Evolutionary conservation across 2,113 vertebrate species (phyloP).

Genomic region (Archocentrus centrarchus): DNA sequence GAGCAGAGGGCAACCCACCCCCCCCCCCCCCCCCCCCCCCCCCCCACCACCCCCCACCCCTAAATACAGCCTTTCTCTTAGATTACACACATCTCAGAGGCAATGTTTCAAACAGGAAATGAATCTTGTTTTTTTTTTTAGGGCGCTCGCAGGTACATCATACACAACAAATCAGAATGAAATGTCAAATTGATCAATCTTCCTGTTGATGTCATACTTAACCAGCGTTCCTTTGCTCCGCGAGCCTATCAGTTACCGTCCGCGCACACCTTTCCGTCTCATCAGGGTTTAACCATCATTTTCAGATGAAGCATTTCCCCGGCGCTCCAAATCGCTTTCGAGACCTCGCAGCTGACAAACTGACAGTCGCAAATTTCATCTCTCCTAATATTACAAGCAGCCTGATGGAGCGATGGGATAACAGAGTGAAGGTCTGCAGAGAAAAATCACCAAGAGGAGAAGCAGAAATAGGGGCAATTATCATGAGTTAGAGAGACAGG

Average conservation of each 20-base stretch:
- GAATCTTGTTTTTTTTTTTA: not conserved
- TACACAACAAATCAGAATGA: conserved; percentile 1
- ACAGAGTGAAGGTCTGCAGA: conserved; percentile 51
- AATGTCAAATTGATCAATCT: conserved; percentile 36
- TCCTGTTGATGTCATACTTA: conserved; percentile 20
- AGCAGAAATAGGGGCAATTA: conserved; percentile 70
- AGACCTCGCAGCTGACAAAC: conserved; percentile 31
- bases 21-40: not conserved
- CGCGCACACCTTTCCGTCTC: conserved; percentile 30
- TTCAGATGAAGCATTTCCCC: conserved; percentile 16
- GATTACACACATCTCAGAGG: conserved; percentile 11
- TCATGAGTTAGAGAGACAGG: conserved; percentile 62
- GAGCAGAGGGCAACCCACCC: conserved; percentile 3
- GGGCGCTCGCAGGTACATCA: not conserved
- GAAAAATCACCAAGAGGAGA: conserved; percentile 52
- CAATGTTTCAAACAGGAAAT: conserved; percentile 6
- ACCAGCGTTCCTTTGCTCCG: not conserved
- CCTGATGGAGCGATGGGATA: conserved; percentile 58
- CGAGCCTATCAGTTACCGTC: not conserved
- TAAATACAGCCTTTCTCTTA: not conserved
- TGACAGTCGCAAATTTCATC: conserved; percentile 50
- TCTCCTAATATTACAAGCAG: conserved; percentile 62
- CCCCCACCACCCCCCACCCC: no score
- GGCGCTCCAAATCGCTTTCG: not conserved
- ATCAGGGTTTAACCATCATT: conserved; percentile 17